phyloP scores from a whole-genome alignment of 2,797 vertebrate genomes.

The Acanthis flammea region DNA sequence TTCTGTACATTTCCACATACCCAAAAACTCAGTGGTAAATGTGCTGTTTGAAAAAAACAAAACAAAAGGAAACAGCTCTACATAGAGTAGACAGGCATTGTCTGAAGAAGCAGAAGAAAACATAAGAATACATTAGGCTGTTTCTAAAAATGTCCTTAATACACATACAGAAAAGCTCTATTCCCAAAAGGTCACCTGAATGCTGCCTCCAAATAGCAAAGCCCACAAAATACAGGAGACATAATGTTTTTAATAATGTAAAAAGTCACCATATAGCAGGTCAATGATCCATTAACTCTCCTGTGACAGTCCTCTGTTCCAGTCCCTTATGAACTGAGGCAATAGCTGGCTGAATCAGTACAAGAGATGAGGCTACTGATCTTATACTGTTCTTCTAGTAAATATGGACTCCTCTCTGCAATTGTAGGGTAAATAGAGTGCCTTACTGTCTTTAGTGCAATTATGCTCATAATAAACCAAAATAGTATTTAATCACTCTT shows the following conservation, averaged over 20 bases:
- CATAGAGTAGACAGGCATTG: neutral
- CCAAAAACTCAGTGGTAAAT: neutral
- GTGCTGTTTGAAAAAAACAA: neutral
- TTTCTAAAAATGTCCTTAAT: slow-evolving; percentile 7
- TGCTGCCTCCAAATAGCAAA: neutral
- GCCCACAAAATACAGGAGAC: neutral
- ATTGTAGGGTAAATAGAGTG: neutral
- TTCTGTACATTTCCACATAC: neutral
- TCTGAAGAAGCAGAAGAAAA: neutral
- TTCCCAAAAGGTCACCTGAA: neutral
- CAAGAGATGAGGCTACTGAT: neutral
- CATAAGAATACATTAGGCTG: neutral
- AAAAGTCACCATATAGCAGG: neutral
- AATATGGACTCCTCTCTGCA: neutral
- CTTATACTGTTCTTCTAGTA: neutral
- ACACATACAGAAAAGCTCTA: neutral
- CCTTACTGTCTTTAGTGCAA: neutral
- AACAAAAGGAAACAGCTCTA: neutral
- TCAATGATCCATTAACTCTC: slow-evolving; percentile 34
- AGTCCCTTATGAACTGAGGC: neutral
- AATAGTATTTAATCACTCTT: neutral
- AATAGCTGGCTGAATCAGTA: neutral
- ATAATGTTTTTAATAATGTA: slow-evolving; percentile 38
- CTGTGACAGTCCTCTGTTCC: slow-evolving; percentile 18
- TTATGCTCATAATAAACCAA: neutral